phyloP scores from a whole-genome alignment of 2,888 invertebrate genomes.

The Nomada hirtipes region DNA sequence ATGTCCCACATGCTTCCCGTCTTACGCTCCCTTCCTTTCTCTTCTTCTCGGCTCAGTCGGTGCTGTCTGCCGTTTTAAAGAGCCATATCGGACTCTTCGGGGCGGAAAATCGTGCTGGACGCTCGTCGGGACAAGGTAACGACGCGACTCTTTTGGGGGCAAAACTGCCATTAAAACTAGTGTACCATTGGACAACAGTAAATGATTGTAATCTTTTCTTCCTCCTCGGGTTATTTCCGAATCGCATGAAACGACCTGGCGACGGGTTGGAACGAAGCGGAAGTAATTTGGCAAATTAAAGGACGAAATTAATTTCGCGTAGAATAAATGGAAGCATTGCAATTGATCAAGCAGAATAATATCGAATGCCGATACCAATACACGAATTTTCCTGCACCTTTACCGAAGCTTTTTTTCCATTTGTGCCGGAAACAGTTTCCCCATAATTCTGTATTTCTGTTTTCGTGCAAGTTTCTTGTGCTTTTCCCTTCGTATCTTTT shows the following conservation, averaged over 20 bases:
- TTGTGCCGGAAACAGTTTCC: too few species aligned
- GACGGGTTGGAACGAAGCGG: neutral
- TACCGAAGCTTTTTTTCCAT: too few species aligned
- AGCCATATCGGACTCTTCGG: conserved; percentile 3
- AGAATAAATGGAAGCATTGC: too few species aligned
- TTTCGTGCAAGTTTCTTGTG: too few species aligned
- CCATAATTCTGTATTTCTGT: too few species aligned
- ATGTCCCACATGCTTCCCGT: conserved; percentile 45
- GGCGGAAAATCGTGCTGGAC: conserved; percentile 6
- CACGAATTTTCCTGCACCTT: too few species aligned
- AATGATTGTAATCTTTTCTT: neutral
- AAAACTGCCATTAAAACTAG: neutral
- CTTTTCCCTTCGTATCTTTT: too few species aligned
- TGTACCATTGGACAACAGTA: neutral
- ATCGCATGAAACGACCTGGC: neutral
- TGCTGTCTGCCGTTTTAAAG: conserved; percentile 20
- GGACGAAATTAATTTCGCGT: too few species aligned
- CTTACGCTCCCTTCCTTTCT: conserved; percentile 29
- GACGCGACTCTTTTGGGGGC: neutral
- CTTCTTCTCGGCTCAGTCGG: neutral
- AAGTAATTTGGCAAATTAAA: too few species aligned
- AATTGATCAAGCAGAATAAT: too few species aligned
- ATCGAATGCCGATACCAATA: too few species aligned
- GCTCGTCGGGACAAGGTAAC: neutral
- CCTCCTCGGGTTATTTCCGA: neutral